Evolutionary conservation across 2,888 invertebrate species (phyloP).

Genomic region (Stenoptilia bipunctidactyla): DNA sequence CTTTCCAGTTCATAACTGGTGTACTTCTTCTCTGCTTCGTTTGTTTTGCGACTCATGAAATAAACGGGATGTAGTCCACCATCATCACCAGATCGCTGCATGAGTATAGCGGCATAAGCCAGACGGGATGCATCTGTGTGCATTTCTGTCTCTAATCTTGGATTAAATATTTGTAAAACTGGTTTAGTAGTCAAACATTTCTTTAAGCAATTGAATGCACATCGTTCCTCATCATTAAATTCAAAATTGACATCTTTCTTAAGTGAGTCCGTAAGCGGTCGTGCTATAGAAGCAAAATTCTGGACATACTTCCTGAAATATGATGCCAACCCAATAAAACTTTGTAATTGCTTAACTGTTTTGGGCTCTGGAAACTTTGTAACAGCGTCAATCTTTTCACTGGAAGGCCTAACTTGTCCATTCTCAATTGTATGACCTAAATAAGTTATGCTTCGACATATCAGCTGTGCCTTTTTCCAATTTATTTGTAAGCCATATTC

Average conservation of each 20-base stretch:
- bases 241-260: slow-evolving; percentile 10
- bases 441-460: background rate
- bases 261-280: slow-evolving; percentile 10
- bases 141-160: background rate
- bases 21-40: slow-evolving; percentile 8
- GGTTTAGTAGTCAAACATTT: slow-evolving; percentile 10
- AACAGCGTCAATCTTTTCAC: background rate
- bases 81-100: slow-evolving; percentile 6
- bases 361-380: background rate
- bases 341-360: background rate
- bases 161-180: slow-evolving; percentile 17
- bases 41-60: slow-evolving; percentile 11
- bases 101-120: slow-evolving; percentile 9
- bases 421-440: background rate
- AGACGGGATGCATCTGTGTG: background rate
- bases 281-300: slow-evolving; percentile 13
- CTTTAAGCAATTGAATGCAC: slow-evolving; percentile 11
- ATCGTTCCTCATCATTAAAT: slow-evolving; percentile 8
- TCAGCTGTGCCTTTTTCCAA: background rate
- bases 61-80: slow-evolving; percentile 8
- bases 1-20: slow-evolving; percentile 11
- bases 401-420: background rate
- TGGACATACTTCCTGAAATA: slow-evolving; percentile 8
- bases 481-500: background rate
- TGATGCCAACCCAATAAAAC: background rate